phyloP scores from a whole-genome alignment of 2,113 vertebrate species.

The Eolophus roseicapilla region DNA sequence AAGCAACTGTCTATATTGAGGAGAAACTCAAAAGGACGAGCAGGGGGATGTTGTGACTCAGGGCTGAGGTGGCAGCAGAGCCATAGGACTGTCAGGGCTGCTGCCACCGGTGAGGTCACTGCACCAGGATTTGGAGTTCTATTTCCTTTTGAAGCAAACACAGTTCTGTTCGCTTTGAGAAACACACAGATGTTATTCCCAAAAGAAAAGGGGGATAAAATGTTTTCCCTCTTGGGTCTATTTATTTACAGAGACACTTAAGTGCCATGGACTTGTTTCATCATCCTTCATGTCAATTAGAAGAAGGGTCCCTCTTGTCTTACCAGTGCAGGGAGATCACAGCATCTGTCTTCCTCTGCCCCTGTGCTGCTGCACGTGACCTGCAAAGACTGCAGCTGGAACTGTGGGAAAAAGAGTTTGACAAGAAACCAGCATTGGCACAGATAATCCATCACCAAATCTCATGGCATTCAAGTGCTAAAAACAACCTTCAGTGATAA shows the following conservation, averaged over 20 bases:
- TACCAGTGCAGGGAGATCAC: conserved; percentile 87
- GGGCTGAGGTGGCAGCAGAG: not conserved
- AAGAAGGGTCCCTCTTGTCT: not conserved
- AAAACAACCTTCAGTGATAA: not conserved
- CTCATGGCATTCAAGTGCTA: not conserved
- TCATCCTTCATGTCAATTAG: not conserved
- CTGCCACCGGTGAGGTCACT: not conserved
- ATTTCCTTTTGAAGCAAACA: not conserved
- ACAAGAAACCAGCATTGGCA: not conserved
- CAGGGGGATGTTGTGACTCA: not conserved
- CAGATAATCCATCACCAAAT: not conserved
- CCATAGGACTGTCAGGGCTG: not conserved
- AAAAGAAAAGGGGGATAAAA: not conserved
- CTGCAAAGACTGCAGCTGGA: conserved; percentile 91
- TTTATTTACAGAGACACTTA: not conserved
- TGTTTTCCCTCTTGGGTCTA: not conserved
- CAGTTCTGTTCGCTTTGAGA: not conserved
- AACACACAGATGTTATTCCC: not conserved
- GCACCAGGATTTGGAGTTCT: not conserved
- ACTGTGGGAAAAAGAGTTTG: conserved; percentile 53
- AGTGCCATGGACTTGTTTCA: not conserved
- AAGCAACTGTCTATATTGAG: not conserved
- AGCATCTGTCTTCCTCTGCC: conserved; percentile 85
- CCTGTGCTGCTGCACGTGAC: conserved; percentile 84
- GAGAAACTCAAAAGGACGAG: not conserved